A percentile compares a stretch with the other conserved stretches of the same genome.
These are phyloP conservation scores for Lampropteryx suffumata DNA, from an alignment of 2,888 invertebrate species.

Conservation along the genomic window DNA sequence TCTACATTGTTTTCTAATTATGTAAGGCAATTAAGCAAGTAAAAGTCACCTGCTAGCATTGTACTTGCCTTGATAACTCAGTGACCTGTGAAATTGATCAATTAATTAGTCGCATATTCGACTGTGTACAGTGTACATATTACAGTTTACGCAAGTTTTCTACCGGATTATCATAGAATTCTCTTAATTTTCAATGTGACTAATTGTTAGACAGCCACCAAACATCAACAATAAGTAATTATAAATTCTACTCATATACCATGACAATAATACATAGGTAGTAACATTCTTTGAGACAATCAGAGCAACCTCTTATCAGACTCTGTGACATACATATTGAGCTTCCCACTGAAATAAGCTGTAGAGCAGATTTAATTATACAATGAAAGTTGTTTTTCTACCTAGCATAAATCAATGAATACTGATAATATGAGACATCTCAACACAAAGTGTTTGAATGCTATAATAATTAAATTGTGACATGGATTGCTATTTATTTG, in stretches of 20 bases:
- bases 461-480: too few species aligned
- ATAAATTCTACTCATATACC: background rate
- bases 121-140: slow-evolving; percentile 6
- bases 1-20: slow-evolving; percentile 31
- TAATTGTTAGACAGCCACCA: background rate
- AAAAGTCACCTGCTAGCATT: background rate
- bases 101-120: slow-evolving; percentile 10
- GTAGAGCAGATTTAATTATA: too few species aligned
- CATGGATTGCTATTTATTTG: background rate
- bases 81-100: slow-evolving; percentile 4
- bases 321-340: slow-evolving; percentile 32
- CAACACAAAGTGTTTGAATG: too few species aligned
- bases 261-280: background rate
- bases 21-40: slow-evolving; percentile 27
- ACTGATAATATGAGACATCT: too few species aligned
- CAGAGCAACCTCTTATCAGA: slow-evolving; percentile 27
- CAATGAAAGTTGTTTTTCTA: too few species aligned
- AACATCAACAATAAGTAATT: background rate
- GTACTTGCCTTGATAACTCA: background rate
- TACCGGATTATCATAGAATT: slow-evolving; percentile 2
- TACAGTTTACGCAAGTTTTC: slow-evolving; percentile 6
- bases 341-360: too few species aligned
- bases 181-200: background rate
- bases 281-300: slow-evolving; percentile 1
- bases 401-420: too few species aligned